Conservation (phyloP, 2,113 vertebrate species). For the Cyprinus carpio region DNA sequence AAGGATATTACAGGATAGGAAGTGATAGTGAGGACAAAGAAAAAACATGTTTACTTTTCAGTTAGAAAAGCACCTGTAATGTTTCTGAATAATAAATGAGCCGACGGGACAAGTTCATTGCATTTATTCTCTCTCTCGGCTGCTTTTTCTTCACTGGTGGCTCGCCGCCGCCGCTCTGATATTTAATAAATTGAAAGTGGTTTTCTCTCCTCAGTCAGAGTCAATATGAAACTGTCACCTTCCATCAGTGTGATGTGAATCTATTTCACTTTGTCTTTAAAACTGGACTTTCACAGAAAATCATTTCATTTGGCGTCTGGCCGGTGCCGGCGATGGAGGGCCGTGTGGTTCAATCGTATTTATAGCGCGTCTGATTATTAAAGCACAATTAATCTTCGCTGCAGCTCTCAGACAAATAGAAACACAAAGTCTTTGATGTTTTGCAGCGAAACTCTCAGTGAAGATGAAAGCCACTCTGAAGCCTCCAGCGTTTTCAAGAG, state of each 20-base stretch:
- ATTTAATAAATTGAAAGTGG: slow-evolving; percentile 60
- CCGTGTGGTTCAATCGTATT: slow-evolving; percentile 12
- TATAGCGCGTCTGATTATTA: slow-evolving; percentile 8
- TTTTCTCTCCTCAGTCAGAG: slow-evolving; percentile 40
- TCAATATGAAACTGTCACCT: slow-evolving; percentile 72
- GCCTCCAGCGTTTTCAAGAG: slow-evolving; percentile 14
- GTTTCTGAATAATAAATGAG: not conserved
- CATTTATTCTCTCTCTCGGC: not conserved
- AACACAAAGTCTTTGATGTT: slow-evolving; percentile 35
- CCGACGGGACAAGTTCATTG: not conserved
- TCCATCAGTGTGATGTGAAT: slow-evolving; percentile 70
- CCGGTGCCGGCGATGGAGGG: not conserved
- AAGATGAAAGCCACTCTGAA: slow-evolving; percentile 11
- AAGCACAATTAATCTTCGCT: not conserved
- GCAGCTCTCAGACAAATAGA: slow-evolving; percentile 9
- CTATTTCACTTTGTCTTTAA: slow-evolving; percentile 49
- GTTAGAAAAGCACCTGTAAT: not conserved
- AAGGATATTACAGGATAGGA: not conserved
- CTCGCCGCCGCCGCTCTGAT: slow-evolving; percentile 39
- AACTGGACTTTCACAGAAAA: slow-evolving; percentile 57
- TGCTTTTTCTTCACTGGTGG: not conserved
- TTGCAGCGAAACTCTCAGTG: not conserved
- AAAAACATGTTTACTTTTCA: not conserved
- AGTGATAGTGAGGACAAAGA: not conserved
- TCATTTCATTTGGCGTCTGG: slow-evolving; percentile 57